Evolutionary conservation across 1,140 invertebrate species (phyloP).

Genomic region (Spodoptera litura): DNA sequence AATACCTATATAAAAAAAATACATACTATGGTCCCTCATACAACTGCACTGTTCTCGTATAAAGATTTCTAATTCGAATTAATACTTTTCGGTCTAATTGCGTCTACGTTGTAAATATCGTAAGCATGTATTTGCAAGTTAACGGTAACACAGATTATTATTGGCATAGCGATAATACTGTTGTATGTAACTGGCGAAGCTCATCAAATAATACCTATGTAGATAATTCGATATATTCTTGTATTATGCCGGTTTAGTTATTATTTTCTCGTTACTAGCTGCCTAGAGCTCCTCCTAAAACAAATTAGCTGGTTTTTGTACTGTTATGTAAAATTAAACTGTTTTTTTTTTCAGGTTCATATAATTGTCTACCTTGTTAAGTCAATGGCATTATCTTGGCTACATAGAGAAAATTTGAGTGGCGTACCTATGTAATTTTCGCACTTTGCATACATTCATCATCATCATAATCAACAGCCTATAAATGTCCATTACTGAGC

Average conservation of each 20-base stretch:
- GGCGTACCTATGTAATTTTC: too few species aligned
- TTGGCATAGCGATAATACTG: constrained; percentile 44
- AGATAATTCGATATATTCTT: neutral
- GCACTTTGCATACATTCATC: too few species aligned
- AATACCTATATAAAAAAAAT: neutral
- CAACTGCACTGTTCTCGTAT: neutral
- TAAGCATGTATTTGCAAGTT: constrained; percentile 39
- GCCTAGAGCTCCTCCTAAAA: constrained; percentile 17
- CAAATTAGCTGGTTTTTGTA: neutral
- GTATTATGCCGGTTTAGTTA: constrained; percentile 4
- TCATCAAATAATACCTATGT: constrained; percentile 38
- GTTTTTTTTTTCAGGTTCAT: neutral
- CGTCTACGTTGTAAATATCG: constrained; percentile 24
- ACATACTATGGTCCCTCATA: neutral
- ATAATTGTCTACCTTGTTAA: too few species aligned
- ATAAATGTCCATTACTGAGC: too few species aligned
- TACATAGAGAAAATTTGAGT: too few species aligned
- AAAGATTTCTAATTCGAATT: constrained; percentile 38
- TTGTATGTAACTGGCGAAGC: constrained; percentile 16
- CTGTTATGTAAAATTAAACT: neutral
- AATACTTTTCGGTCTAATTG: constrained; percentile 55
- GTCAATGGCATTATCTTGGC: too few species aligned
- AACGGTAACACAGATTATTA: constrained; percentile 45
- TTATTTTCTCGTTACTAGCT: constrained; percentile 41
- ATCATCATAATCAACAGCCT: too few species aligned